phyloP scores from a whole-genome alignment of 2,113 vertebrate species.

The Cryptotis parvus region DNA sequence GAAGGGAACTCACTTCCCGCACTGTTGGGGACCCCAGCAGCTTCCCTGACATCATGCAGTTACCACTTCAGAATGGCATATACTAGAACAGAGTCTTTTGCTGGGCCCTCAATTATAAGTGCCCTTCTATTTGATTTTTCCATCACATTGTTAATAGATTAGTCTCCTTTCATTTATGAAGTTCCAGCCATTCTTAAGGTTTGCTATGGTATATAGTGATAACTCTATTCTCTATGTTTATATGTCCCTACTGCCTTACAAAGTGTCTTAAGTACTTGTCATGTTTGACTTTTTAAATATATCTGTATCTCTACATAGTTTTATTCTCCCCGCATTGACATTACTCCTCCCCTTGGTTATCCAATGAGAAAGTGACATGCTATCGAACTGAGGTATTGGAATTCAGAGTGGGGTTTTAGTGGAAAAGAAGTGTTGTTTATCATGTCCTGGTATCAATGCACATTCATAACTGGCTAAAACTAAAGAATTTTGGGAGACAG shows the following conservation, averaged over 20 bases:
- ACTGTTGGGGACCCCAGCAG: no score
- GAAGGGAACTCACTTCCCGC: no score
- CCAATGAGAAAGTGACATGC: not conserved
- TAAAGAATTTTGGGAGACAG: constrained; percentile 26
- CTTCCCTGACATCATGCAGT: no score
- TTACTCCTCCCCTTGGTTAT: not conserved
- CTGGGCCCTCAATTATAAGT: not conserved
- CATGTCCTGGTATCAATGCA: not conserved
- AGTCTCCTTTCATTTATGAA: constrained; percentile 16
- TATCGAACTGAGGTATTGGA: not conserved
- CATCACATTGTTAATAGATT: not conserved
- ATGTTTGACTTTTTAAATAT: not conserved
- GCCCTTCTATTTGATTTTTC: not conserved
- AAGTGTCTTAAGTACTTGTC: not conserved
- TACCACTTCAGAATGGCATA: not conserved
- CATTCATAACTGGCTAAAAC: not conserved
- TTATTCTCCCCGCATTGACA: not conserved
- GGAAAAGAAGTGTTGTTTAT: not conserved
- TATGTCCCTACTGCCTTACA: not conserved
- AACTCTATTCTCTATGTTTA: not conserved
- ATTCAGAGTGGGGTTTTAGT: not conserved
- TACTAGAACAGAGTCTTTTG: not conserved
- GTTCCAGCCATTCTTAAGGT: not conserved
- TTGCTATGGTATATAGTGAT: not conserved
- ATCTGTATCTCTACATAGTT: not conserved